These are phyloP conservation scores for Paralvinella palmiformis DNA, from an alignment of 1,140 invertebrate genomes.

Conservation along the genomic window DNA sequence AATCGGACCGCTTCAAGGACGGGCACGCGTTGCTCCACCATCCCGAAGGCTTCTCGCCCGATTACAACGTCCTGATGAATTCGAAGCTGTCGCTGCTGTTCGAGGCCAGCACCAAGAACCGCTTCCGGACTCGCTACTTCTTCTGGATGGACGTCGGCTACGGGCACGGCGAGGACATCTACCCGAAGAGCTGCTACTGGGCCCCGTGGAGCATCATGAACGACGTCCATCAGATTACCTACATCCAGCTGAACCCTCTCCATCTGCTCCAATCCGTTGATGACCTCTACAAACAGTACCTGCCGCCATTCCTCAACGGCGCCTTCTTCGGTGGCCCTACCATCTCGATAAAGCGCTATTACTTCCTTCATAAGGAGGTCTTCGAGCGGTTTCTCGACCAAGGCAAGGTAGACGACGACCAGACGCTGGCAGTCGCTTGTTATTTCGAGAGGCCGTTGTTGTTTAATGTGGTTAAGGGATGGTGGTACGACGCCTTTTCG, in stretches of 20 bases:
- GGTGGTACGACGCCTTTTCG: slow-evolving; percentile 10
- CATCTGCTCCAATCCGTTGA: background rate
- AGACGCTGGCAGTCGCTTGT: slow-evolving; percentile 15
- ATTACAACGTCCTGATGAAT: slow-evolving; percentile 27
- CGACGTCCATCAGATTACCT: slow-evolving; percentile 10
- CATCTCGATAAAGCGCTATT: slow-evolving; percentile 9
- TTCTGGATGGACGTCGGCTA: slow-evolving; percentile 30
- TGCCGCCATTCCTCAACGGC: slow-evolving; percentile 14
- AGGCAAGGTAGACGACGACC: slow-evolving; percentile 18
- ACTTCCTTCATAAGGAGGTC: slow-evolving; percentile 10
- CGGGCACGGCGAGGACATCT: slow-evolving; percentile 16
- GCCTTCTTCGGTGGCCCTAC: slow-evolving; percentile 21
- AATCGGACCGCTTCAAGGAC: slow-evolving; percentile 16
- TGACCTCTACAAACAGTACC: slow-evolving; percentile 12
- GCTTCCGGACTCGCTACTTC: slow-evolving; percentile 23
- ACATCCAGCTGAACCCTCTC: background rate
- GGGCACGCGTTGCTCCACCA: slow-evolving; percentile 20
- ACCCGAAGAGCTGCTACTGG: slow-evolving; percentile 20
- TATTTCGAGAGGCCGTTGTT: slow-evolving; percentile 17
- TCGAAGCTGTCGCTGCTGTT: slow-evolving; percentile 25
- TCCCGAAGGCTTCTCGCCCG: slow-evolving; percentile 24
- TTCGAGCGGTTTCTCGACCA: slow-evolving; percentile 12
- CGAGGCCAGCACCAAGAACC: slow-evolving; percentile 12
- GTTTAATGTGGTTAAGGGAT: slow-evolving; percentile 17
- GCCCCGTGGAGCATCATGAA: slow-evolving; percentile 35